Evolutionary conservation across 2,113 vertebrate genomes (phyloP).

Genomic region (Urocitellus parryii): DNA sequence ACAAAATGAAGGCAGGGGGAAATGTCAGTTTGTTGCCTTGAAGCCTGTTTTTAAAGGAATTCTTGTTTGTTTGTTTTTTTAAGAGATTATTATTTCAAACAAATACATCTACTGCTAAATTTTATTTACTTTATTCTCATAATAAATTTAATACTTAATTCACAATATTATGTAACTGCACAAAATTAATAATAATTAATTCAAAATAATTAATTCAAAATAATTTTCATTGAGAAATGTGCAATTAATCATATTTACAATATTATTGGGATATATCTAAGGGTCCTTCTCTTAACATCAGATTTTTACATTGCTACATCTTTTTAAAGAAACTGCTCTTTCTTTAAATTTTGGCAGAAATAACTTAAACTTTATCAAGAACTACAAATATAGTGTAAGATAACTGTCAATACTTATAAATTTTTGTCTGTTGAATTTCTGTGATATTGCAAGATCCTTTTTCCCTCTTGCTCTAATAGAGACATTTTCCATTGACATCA

Average conservation of each 20-base stretch:
- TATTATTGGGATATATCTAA: constrained; percentile 20
- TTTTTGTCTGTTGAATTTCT: constrained; percentile 67
- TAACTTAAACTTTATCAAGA: constrained; percentile 66
- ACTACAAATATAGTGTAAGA: constrained; percentile 38
- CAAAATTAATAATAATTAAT: too few species aligned
- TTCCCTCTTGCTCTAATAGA: constrained; percentile 50
- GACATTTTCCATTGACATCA: constrained; percentile 28
- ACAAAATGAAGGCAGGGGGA: too few species aligned
- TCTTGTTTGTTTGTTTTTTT: too few species aligned
- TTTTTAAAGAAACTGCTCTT: constrained; percentile 57
- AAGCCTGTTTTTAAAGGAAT: too few species aligned
- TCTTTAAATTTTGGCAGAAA: constrained; percentile 57
- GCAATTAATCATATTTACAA: constrained; percentile 33
- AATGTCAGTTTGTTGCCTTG: too few species aligned
- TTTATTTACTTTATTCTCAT: constrained; percentile 52
- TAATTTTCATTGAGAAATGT: constrained; percentile 62
- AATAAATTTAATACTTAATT: constrained; percentile 57
- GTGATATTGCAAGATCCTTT: background rate
- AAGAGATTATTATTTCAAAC: too few species aligned
- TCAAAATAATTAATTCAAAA: too few species aligned
- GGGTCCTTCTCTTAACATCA: constrained; percentile 46
- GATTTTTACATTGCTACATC: constrained; percentile 53
- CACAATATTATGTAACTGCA: constrained; percentile 7
- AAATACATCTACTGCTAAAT: constrained; percentile 52
- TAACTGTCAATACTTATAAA: constrained; percentile 59